These are phyloP conservation scores for Gasteruption jaculator DNA, from an alignment of 2,888 invertebrate genomes.

Conservation along the genomic window DNA sequence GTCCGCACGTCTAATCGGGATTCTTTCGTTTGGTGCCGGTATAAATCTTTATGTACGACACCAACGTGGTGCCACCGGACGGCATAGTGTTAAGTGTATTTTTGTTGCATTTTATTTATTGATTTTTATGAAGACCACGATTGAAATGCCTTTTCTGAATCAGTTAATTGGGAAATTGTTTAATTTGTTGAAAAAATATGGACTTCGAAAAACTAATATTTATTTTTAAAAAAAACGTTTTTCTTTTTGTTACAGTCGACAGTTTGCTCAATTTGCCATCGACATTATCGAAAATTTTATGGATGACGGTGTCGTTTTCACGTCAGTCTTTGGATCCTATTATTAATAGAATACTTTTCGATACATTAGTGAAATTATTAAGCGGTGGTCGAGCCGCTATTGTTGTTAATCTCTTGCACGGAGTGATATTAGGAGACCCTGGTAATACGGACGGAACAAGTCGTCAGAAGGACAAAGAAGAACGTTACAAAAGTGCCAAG, in stretches of 20 bases:
- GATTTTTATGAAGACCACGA: too few species aligned
- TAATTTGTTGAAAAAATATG: too few species aligned
- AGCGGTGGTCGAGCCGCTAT: slow-evolving; percentile 44
- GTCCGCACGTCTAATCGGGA: too few species aligned
- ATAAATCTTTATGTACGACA: too few species aligned
- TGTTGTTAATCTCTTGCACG: slow-evolving; percentile 41
- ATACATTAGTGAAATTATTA: slow-evolving; percentile 37
- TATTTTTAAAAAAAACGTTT: too few species aligned
- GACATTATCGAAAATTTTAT: slow-evolving; percentile 32
- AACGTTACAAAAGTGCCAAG: slow-evolving; percentile 35
- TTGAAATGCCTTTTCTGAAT: too few species aligned
- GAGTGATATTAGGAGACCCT: slow-evolving; percentile 33
- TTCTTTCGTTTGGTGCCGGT: too few species aligned
- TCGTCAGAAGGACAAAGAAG: slow-evolving; percentile 20
- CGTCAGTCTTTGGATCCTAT: slow-evolving; percentile 37
- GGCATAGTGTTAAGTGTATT: too few species aligned
- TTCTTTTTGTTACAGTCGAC: slow-evolving; percentile 34
- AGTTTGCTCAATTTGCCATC: slow-evolving; percentile 32
- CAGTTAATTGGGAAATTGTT: too few species aligned
- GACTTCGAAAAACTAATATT: too few species aligned
- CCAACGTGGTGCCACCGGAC: too few species aligned
- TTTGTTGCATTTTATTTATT: too few species aligned
- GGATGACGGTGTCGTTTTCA: slow-evolving; percentile 38
- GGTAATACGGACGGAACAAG: slow-evolving; percentile 19
- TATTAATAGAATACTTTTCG: slow-evolving; percentile 33